Evolutionary conservation across 2,888 invertebrate species (phyloP).

Genomic region (Molorchus minor): DNA sequence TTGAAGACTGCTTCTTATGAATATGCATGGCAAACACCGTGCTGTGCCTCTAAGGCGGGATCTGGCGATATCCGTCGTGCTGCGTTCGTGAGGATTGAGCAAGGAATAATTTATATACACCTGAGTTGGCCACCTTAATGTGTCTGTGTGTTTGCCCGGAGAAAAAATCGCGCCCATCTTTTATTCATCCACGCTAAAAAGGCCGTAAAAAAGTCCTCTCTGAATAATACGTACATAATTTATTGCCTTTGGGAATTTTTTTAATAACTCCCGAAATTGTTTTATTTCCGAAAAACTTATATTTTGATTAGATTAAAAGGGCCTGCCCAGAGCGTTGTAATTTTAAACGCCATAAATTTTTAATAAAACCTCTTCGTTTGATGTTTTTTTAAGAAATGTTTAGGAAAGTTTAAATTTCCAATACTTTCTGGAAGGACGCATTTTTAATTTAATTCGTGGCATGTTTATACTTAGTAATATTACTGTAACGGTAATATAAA

Average conservation of each 20-base stretch:
- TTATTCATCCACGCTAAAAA: conserved; percentile 29
- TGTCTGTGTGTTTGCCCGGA: background rate
- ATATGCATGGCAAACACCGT: conserved; percentile 7
- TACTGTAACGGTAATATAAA: too few relatives aligned
- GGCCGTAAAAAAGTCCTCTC: conserved; percentile 12
- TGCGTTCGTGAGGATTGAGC: background rate
- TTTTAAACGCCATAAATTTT: conserved; percentile 28
- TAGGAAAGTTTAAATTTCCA: background rate
- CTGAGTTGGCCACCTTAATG: conserved; percentile 3
- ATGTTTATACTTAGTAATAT: too few relatives aligned
- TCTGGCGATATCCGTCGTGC: conserved; percentile 1
- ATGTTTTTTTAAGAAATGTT: conserved; percentile 23
- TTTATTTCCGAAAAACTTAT: conserved; percentile 22
- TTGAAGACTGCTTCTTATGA: conserved; percentile 13
- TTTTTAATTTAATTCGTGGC: too few relatives aligned
- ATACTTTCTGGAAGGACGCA: too few relatives aligned
- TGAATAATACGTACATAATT: conserved; percentile 16
- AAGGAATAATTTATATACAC: conserved; percentile 16
- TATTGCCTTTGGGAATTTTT: conserved; percentile 23
- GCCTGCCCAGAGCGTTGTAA: conserved; percentile 15
- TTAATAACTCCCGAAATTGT: conserved; percentile 21
- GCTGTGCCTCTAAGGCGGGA: background rate
- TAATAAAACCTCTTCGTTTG: conserved; percentile 26
- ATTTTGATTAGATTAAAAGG: conserved; percentile 27
- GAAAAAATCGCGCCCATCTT: conserved; percentile 25